phyloP scores from a whole-genome alignment of 2,113 vertebrate genomes.

The Sus scrofa region T2T-Sscrofa CM000812.6:24711001-24711500 shows the following conservation, averaged over 20 bases:
- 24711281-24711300: constrained; percentile 68
- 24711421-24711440: constrained; percentile 88
- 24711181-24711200: constrained; percentile 73
- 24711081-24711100: constrained; percentile 75
- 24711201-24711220: neutral
- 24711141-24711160: constrained; percentile 74
- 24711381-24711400: constrained; percentile 86
- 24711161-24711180: constrained; percentile 81
- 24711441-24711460: constrained; percentile 89
- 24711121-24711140: constrained; percentile 77
- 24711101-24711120: constrained; percentile 59
- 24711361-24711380: constrained; percentile 63
- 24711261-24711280: constrained; percentile 61
- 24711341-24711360: constrained; percentile 62
- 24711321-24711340: neutral
- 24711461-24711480: constrained; percentile 86
- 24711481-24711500: constrained; percentile 81
- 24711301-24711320: neutral
- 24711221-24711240: constrained; percentile 71
- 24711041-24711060: neutral
- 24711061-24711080: constrained; percentile 13
- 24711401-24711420: constrained; percentile 85
- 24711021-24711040: constrained; percentile 35
- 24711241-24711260: constrained; percentile 62
- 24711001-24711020: neutral